Evolutionary conservation across 2,888 invertebrate species (phyloP).

Genomic region (Tridacna gigas): DNA sequence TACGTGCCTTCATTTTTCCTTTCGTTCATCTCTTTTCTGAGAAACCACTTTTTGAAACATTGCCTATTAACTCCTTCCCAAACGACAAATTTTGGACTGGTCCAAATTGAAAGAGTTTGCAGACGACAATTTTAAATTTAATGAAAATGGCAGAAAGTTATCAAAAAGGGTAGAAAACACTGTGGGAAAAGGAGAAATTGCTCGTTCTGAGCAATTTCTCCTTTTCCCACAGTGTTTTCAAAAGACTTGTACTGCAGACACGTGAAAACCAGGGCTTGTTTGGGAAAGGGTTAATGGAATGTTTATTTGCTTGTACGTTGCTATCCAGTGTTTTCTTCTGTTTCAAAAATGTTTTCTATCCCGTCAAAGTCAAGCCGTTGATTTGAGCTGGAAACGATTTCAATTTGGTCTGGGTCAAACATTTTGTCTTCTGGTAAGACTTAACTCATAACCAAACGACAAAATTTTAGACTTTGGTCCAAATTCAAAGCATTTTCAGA

Average conservation of each 20-base stretch:
- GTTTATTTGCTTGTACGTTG: too few relatives aligned
- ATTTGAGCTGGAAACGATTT: too few relatives aligned
- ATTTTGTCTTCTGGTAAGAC: too few relatives aligned
- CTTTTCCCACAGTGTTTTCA: background rate
- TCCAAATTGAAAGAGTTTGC: background rate
- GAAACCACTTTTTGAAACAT: background rate
- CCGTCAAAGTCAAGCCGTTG: too few relatives aligned
- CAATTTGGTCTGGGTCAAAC: too few relatives aligned
- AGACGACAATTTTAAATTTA: background rate
- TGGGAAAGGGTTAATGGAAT: background rate
- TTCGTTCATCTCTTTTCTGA: too few relatives aligned
- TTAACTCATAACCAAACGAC: too few relatives aligned
- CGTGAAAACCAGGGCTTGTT: background rate
- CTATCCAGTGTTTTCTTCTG: too few relatives aligned
- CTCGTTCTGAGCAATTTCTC: background rate
- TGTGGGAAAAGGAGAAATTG: background rate
- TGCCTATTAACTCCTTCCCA: background rate
- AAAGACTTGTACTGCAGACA: background rate
- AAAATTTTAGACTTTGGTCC: too few relatives aligned
- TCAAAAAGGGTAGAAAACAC: too few relatives aligned
- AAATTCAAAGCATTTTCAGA: too few relatives aligned
- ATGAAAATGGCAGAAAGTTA: background rate
- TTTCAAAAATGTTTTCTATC: too few relatives aligned
- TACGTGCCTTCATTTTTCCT: constrained; percentile 56
- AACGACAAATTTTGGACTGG: background rate